phyloP scores from a whole-genome alignment of 1,140 invertebrate species.

The Neodiprion pinetum region DNA sequence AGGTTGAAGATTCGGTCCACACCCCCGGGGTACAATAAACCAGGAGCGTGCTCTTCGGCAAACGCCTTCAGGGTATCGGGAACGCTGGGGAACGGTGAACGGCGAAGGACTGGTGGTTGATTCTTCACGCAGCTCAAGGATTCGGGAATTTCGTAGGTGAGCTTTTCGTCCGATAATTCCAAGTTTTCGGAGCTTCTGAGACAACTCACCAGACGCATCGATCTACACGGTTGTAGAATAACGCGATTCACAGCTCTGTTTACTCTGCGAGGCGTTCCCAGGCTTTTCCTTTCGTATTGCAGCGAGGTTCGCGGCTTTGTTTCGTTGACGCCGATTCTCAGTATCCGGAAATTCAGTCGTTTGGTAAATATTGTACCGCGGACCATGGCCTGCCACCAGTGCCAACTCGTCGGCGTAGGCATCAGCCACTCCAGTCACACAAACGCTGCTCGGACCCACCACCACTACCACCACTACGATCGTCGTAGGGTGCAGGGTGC shows the following conservation, averaged over 20 bases:
- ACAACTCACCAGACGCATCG: no score
- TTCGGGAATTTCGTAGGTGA: no score
- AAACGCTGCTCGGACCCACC: no score
- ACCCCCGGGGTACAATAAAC: neutral
- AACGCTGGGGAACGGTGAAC: neutral
- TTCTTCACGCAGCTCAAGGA: no score
- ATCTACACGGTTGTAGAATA: no score
- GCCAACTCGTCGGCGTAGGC: no score
- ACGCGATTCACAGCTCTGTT: neutral
- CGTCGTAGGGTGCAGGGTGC: no score
- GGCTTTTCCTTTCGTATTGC: neutral
- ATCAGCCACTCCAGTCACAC: no score
- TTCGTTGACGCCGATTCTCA: neutral
- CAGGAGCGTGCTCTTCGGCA: neutral
- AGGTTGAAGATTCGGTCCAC: neutral
- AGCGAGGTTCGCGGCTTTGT: neutral
- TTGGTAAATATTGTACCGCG: neutral
- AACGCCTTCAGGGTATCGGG: neutral
- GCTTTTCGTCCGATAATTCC: no score
- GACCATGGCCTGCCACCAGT: neutral
- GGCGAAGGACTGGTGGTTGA: no score
- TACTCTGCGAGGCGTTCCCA: conserved; percentile 1
- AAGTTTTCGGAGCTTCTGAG: no score
- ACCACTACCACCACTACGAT: no score
- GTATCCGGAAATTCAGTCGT: neutral